These are phyloP conservation scores for Globicephala melas DNA, from an alignment of 2,113 vertebrate species.

Conservation along the genomic window DNA sequence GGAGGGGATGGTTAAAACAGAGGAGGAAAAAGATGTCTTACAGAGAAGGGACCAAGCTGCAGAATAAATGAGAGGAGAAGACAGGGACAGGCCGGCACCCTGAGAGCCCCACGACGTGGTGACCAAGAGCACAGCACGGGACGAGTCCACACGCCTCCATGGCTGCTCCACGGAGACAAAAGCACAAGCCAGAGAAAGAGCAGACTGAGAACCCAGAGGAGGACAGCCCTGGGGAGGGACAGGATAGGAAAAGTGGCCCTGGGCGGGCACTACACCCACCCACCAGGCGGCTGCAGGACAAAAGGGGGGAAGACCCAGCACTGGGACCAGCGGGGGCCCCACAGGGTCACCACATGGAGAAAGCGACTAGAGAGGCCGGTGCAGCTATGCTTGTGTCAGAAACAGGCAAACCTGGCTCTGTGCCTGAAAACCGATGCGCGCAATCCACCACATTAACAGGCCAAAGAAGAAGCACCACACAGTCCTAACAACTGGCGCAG, in stretches of 20 bases:
- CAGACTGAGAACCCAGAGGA: not conserved
- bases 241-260: not conserved
- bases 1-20: too few species aligned
- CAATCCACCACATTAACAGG: not conserved
- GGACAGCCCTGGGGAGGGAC: not conserved
- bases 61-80: not conserved
- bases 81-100: not conserved
- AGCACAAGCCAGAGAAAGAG: not conserved
- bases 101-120: too few species aligned
- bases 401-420: not conserved
- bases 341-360: not conserved
- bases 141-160: not conserved
- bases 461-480: not conserved
- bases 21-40: not conserved
- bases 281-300: not conserved
- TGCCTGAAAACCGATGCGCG: not conserved
- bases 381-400: not conserved
- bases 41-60: not conserved
- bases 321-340: not conserved
- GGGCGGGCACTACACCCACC: not conserved
- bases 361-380: not conserved
- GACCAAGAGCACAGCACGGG: not conserved
- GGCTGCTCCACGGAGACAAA: not conserved
- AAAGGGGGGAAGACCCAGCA: not conserved
- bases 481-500: not conserved